These are phyloP conservation scores for Mustelus asterias DNA, from an alignment of 2,113 vertebrate genomes.

Conservation along the genomic window DNA sequence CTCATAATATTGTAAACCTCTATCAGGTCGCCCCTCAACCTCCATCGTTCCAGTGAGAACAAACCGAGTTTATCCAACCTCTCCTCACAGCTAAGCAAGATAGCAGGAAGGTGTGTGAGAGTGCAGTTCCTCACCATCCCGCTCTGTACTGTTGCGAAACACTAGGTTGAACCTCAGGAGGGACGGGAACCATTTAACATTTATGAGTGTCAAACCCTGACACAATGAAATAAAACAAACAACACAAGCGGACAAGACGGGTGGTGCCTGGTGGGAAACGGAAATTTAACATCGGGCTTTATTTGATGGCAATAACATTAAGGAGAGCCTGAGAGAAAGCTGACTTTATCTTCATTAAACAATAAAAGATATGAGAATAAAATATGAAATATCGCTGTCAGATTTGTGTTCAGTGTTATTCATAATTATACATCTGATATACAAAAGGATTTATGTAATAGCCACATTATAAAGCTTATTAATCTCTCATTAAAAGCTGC, in stretches of 20 bases:
- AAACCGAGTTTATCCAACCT: too few relatives aligned
- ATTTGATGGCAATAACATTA: not conserved
- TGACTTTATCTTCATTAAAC: not conserved
- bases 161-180: too few relatives aligned
- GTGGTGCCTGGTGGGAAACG: not conserved
- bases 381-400: not conserved
- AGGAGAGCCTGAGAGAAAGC: not conserved
- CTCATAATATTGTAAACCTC: too few relatives aligned
- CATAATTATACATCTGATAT: not conserved
- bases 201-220: not conserved
- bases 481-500: not conserved
- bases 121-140: not conserved
- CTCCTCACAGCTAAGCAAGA: too few relatives aligned
- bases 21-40: too few relatives aligned
- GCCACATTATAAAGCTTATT: not conserved
- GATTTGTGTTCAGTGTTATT: not conserved
- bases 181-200: not conserved
- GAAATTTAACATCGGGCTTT: not conserved
- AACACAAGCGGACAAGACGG: too few relatives aligned
- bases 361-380: not conserved
- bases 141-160: not conserved
- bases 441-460: not conserved
- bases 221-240: not conserved
- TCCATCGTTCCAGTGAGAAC: too few relatives aligned
- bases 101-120: not conserved